These are phyloP conservation scores for Lepus americanus DNA, from an alignment of 2,113 vertebrate genomes.

Conservation along the genomic window DNA sequence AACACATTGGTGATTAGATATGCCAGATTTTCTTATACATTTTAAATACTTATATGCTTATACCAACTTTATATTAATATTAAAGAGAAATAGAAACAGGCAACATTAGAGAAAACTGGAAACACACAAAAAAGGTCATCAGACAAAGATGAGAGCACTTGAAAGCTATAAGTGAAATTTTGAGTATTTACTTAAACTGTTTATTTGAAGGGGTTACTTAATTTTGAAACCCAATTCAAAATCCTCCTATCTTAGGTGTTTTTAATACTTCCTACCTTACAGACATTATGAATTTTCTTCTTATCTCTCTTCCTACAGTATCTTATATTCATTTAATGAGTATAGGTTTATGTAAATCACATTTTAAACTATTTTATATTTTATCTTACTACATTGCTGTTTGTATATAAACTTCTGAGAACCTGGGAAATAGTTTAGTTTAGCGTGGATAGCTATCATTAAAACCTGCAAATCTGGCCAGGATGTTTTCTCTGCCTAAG, in stretches of 20 bases:
- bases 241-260: background rate
- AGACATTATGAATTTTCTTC: background rate
- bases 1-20: background rate
- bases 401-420: background rate
- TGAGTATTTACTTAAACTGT: slow-evolving; percentile 12
- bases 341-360: background rate
- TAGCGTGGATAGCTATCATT: background rate
- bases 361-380: slow-evolving; percentile 12
- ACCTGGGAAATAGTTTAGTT: background rate
- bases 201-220: background rate
- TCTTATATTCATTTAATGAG: slow-evolving; percentile 9
- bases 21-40: background rate
- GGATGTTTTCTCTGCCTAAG: background rate
- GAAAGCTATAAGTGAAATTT: slow-evolving; percentile 21
- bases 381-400: background rate
- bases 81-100: slow-evolving; percentile 50
- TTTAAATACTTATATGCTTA: background rate
- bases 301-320: background rate
- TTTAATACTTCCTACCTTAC: background rate
- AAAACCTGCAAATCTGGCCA: background rate
- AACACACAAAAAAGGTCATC: background rate
- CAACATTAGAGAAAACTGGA: background rate
- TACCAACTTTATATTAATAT: slow-evolving; percentile 23
- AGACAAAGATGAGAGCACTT: background rate
- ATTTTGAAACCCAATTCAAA: background rate